Base-by-base conservation (phyloP, 2,888 invertebrate species). In the Scaptodrosophila latifasciaeformis region DNA sequence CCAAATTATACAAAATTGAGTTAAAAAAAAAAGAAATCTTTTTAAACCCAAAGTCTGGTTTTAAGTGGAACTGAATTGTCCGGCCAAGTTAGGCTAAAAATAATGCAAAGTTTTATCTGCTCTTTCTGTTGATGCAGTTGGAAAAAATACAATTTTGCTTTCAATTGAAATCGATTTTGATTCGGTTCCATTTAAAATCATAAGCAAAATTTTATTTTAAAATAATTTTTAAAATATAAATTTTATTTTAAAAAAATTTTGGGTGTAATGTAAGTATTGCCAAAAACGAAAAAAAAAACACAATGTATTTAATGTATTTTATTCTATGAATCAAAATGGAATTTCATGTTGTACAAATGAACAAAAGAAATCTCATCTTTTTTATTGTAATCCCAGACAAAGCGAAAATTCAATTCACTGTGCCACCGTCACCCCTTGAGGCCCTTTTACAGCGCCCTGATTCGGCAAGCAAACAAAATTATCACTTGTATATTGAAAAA, bases 221-320 rank as follows among this genome's bases (percentile, higher is more conserved):
- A 83, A 83, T 84, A 84, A 83, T 80, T 83, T 82, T 83, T 83
- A 82, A 83, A 81, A 79, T 84, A 84, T 76, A 83, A 83, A 83
- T 83, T 83, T 83, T 83, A 83, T 83, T 83, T 83, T 83, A 83
- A 83, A 84, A 83, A 77, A 84, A 84, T 83, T 83, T 83, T 83
- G 83, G 83, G 83, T 83, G 83, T 83, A 76, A 83, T 82, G 83
- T 83, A 83, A 83, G 83, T 83, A 84, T 84, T 72, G 71, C 67
- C 60, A 70, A 76, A 59, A 56, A 39, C 6, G 49, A 43, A 56
- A 35, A 52, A 61, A 35, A 56, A 62, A 69, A 59, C 46, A 58
- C 64, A 65, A 67, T 72, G 80, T 76, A 65, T 55, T 65, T 64
- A 58, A 68, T 76, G 79, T 76, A 63, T 64, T 74, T 59, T 54